These are phyloP conservation scores for Diabrotica balteata DNA, from an alignment of 2,888 invertebrate species.

Conservation along the genomic window DNA sequence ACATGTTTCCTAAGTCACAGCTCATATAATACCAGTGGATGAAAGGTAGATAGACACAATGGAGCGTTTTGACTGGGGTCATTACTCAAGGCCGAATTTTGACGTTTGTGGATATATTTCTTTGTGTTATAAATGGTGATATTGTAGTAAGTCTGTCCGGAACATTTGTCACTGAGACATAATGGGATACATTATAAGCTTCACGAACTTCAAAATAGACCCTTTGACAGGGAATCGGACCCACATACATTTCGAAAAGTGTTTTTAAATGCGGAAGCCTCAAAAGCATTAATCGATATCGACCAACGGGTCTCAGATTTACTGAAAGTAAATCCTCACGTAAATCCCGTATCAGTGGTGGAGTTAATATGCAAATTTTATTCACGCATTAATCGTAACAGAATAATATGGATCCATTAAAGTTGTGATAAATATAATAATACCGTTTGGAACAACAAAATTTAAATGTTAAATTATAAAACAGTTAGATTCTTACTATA, in stretches of 20 bases:
- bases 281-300: slow-evolving; percentile 10
- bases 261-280: slow-evolving; percentile 6
- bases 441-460: no score
- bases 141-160: slow-evolving; percentile 39
- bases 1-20: slow-evolving; percentile 35
- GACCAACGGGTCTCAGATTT: background rate
- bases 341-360: no score
- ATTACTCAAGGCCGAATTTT: slow-evolving; percentile 54
- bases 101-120: slow-evolving; percentile 54
- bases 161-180: slow-evolving; percentile 32
- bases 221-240: slow-evolving; percentile 14
- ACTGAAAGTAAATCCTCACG: no score
- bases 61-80: slow-evolving; percentile 56
- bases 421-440: no score
- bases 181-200: slow-evolving; percentile 28
- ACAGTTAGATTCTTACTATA: no score
- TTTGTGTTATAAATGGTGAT: slow-evolving; percentile 46
- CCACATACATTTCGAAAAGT: slow-evolving; percentile 6
- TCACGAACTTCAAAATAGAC: slow-evolving; percentile 21
- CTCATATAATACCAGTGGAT: slow-evolving; percentile 30
- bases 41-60: slow-evolving; percentile 51
- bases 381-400: no score
- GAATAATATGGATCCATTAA: no score
- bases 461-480: no score
- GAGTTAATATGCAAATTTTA: no score